Evolutionary conservation across 2,888 invertebrate genomes (phyloP).

Genomic region (Artemia sinica): DNA sequence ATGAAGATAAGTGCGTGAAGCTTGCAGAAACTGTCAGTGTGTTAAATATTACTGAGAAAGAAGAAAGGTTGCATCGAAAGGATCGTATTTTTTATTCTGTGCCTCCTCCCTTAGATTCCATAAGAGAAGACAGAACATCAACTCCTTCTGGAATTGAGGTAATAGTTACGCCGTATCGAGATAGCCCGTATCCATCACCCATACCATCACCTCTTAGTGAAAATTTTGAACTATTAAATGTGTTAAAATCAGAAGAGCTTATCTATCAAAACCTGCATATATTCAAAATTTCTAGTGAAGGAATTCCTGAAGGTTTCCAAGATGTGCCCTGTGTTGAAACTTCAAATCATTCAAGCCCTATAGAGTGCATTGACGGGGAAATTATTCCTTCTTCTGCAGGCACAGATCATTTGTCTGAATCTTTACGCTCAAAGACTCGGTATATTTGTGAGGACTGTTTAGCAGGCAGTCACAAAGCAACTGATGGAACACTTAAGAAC

Average conservation of each 20-base stretch:
- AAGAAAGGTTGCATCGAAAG: no score
- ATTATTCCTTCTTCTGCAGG: neutral
- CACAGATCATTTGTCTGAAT: neutral
- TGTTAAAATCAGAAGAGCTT: neutral
- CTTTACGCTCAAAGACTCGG: neutral
- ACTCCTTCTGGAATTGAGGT: neutral
- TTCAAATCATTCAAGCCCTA: neutral
- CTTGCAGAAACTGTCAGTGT: neutral
- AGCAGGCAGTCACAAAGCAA: neutral
- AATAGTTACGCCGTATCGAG: neutral
- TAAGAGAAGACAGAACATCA: neutral
- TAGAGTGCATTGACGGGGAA: neutral
- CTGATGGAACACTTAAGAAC: neutral
- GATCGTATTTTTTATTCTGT: neutral
- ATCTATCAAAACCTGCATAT: neutral
- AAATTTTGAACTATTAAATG: neutral
- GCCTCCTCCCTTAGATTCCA: neutral
- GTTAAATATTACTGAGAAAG: neutral
- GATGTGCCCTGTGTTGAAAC: neutral
- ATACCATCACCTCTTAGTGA: neutral
- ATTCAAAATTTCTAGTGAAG: neutral
- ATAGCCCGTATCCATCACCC: neutral
- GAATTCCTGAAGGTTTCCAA: neutral
- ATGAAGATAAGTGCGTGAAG: neutral
- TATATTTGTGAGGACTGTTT: slow-evolving; percentile 8